A percentile compares a stretch with the other conserved stretches of the same genome.
These are phyloP conservation scores for Argyrosomus regius DNA, from an alignment of 2,797 vertebrate genomes.

Conservation along the genomic window DNA sequence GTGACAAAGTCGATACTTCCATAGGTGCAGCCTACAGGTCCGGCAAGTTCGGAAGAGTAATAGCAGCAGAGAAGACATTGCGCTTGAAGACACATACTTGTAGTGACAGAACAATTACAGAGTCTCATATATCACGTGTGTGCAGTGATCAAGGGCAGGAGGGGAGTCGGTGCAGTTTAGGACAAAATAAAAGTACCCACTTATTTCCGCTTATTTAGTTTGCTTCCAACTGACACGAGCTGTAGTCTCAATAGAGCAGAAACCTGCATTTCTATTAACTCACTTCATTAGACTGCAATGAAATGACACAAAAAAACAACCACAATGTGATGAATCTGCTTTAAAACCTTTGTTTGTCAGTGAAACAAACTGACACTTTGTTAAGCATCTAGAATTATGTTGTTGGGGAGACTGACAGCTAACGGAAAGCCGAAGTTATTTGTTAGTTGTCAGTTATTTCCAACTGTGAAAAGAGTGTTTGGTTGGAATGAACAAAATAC, in stretches of 20 bases:
- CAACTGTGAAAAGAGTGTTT: neutral
- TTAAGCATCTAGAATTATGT: neutral
- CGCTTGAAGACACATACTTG: constrained; percentile 60
- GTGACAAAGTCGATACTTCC: constrained; percentile 56
- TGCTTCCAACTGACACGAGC: constrained; percentile 30
- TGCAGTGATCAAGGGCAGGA: constrained; percentile 29
- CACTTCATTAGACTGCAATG: constrained; percentile 17
- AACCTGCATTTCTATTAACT: constrained; percentile 3
- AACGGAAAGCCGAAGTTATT: too few species aligned
- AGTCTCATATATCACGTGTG: constrained; percentile 56
- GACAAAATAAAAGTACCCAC: constrained; percentile 36
- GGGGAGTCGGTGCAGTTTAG: constrained; percentile 13
- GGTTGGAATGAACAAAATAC: neutral
- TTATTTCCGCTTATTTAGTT: constrained; percentile 20
- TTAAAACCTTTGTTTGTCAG: neutral
- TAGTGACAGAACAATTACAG: constrained; percentile 77
- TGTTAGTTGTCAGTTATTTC: neutral
- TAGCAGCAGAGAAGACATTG: constrained; percentile 27
- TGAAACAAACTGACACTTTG: neutral
- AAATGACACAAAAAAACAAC: neutral
- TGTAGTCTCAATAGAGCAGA: constrained; percentile 11
- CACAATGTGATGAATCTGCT: neutral
- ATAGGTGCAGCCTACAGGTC: constrained; percentile 35
- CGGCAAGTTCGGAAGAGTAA: constrained; percentile 54
- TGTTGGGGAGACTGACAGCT: neutral